Conservation (phyloP, 2,888 invertebrate genomes). For the Spisula solida region DNA sequence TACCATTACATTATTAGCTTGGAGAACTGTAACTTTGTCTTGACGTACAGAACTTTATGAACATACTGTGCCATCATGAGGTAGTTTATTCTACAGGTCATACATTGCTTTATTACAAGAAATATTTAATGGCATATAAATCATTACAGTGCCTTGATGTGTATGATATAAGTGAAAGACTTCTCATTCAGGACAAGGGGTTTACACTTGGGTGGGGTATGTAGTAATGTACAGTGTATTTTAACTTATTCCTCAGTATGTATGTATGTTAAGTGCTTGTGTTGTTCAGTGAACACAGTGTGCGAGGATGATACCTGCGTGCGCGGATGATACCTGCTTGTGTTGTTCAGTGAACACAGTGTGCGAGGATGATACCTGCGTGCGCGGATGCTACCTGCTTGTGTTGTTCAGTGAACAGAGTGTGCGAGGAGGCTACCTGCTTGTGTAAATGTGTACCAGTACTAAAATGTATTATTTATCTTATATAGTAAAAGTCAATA, state of each 20-base stretch:
- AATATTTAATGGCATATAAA: not conserved
- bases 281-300: not conserved
- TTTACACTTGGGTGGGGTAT: not conserved
- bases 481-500: no score
- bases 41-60: no score
- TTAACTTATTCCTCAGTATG: conserved; percentile 12
- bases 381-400: not conserved
- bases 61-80: not conserved
- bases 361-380: no score
- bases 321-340: not conserved
- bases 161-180: not conserved
- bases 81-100: not conserved
- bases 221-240: conserved; percentile 1
- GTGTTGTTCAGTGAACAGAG: not conserved
- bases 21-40: not conserved
- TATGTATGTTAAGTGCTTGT: conserved; percentile 10
- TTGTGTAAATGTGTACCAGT: not conserved
- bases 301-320: no score
- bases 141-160: conserved; percentile 12
- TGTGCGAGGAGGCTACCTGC: not conserved
- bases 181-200: not conserved
- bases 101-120: not conserved
- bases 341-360: not conserved
- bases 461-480: not conserved
- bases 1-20: not conserved